phyloP scores from a whole-genome alignment of 1,140 invertebrate species.

The Trissolcus basalis region DNA sequence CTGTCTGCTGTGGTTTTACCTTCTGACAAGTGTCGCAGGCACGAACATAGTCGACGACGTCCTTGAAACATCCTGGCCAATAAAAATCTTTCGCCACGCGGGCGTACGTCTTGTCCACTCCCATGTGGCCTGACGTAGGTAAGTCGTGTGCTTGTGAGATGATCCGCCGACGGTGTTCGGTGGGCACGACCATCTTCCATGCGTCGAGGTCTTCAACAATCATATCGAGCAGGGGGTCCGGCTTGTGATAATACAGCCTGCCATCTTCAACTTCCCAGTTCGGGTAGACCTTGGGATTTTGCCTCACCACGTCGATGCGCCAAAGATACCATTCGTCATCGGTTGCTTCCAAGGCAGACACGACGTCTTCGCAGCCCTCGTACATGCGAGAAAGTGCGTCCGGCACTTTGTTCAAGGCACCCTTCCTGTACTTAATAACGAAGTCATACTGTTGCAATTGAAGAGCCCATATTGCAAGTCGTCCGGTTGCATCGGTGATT shows the following conservation, averaged over 20 bases:
- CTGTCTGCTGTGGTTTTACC: neutral
- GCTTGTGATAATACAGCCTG: neutral
- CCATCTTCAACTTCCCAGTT: conserved; percentile 9
- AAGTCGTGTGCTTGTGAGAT: neutral
- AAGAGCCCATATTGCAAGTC: neutral
- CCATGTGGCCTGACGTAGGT: conserved; percentile 2
- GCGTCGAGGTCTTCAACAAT: neutral
- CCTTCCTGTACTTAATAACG: neutral
- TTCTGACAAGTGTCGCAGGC: neutral
- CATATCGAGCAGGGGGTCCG: conserved; percentile 5
- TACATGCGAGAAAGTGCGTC: neutral
- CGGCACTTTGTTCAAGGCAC: neutral
- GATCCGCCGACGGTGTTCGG: neutral
- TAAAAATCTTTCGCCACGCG: conserved; percentile 6
- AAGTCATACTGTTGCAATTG: neutral
- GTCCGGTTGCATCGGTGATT: neutral
- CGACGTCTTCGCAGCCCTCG: neutral
- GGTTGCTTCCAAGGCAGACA: neutral
- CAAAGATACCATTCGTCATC: neutral
- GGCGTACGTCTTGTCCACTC: conserved; percentile 19
- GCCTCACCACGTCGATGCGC: neutral
- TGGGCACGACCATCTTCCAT: conserved; percentile 10
- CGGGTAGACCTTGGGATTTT: neutral
- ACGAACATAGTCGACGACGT: neutral
- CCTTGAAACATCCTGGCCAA: conserved; percentile 4